Evolutionary conservation across 2,797 vertebrate genomes (phyloP), one percentile per base, ranked within the genome.

Genomic region (Micromesistius poutassou): DNA sequence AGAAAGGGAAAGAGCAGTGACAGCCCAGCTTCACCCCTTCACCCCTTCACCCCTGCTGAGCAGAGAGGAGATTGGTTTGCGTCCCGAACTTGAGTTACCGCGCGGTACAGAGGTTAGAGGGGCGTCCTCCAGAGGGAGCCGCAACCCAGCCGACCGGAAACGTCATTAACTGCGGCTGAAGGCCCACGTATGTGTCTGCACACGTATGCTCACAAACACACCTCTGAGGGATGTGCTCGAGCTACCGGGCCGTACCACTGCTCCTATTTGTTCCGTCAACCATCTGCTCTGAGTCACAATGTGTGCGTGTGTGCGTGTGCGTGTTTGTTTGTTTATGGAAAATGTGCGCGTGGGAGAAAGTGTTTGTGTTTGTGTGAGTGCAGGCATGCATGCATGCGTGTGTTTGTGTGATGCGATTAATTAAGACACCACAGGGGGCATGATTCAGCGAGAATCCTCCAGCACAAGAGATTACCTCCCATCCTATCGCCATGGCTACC

Each of bases 271-370:
- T 81, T 74, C 73, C 71, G 76, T n/a, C n/a, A 66, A 66, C 88
- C 85, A 88, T 88, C 89, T 90, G 88, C 74, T 78, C 73, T 28
- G 62, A 68, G 62, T 28, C 62, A 68, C 8, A 68, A 68, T 28
- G 62, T 68, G 62, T 28, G 25, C 25, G 55, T n/a, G 55, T n/a
- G 22, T 62, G 50, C n/a, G 46, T 74, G 22, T 30, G 42, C 50
- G 40, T 74, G 36, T 30, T 1, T 42, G 72, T 40, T 14, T 36
- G 73, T 74, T 38, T 50, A 4, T 50, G 42, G 33, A 28, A 28
- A 50, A 40, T 46, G 40, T 46, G 6, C 8, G 28, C 30, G 40
- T 46, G 73, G 1, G 73, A 30, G 73, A 12, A 33, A 38, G 55
- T 76, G 75, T 76, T 4, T 77, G 76, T 46, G 68, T 28, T 13